These are phyloP conservation scores for Catharus fuscescens DNA, from an alignment of 2,113 vertebrate genomes.

Conservation along the genomic window DNA sequence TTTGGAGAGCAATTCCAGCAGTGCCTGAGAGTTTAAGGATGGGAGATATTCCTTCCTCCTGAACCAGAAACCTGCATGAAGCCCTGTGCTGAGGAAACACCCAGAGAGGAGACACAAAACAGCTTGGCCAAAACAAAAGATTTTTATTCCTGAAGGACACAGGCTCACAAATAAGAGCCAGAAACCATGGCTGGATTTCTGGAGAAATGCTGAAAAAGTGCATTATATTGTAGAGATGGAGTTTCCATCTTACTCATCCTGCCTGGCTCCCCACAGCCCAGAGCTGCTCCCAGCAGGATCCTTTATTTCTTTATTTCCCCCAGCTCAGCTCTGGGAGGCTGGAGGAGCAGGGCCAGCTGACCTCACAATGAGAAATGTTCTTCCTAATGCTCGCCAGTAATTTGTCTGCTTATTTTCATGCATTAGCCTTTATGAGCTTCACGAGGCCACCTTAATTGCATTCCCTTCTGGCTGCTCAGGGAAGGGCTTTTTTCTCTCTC, in stretches of 20 bases:
- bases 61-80: background rate
- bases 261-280: background rate
- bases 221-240: background rate
- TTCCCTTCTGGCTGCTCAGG: background rate
- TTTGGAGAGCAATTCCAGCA: background rate
- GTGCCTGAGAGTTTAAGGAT: background rate
- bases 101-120: background rate
- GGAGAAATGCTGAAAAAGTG: background rate
- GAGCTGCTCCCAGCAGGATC: background rate
- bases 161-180: background rate
- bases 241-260: conserved; percentile 24
- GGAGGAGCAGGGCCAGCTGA: background rate
- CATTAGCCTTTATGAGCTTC: conserved; percentile 25
- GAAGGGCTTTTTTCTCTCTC: background rate
- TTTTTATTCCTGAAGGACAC: background rate
- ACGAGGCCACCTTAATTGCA: conserved; percentile 32
- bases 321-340: background rate
- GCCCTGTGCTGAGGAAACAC: background rate
- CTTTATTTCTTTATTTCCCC: background rate
- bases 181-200: background rate
- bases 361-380: conserved; percentile 23
- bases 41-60: background rate
- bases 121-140: background rate
- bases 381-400: background rate
- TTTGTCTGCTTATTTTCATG: conserved; percentile 25